Conservation (phyloP, 2,888 invertebrate species). For the Polia nebulosa region DNA sequence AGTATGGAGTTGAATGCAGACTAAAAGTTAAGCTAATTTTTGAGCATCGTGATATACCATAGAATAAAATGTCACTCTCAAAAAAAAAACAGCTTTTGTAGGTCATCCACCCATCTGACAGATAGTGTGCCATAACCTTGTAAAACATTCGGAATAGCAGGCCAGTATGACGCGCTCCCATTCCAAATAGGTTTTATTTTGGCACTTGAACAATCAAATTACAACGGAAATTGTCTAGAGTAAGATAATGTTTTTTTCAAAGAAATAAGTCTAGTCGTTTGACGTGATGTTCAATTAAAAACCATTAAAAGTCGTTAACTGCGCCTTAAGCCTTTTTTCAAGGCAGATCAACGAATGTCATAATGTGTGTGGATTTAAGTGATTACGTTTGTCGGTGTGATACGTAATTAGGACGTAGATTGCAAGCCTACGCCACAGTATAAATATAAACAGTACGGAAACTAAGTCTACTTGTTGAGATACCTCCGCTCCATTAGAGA, state of each 20-base stretch:
- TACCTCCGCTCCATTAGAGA: too few relatives aligned
- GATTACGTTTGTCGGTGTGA: conserved; percentile 1
- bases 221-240: too few relatives aligned
- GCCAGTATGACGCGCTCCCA: not conserved
- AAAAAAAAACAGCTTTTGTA: too few relatives aligned
- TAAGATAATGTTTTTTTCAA: too few relatives aligned
- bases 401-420: conserved; percentile 5
- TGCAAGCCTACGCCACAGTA: conserved; percentile 8
- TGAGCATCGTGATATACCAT: too few relatives aligned
- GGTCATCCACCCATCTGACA: not conserved
- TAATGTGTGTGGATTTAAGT: conserved; percentile 15
- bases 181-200: conserved; percentile 17
- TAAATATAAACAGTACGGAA: too few relatives aligned
- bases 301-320: too few relatives aligned
- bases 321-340: not conserved
- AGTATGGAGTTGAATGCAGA: too few relatives aligned
- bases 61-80: not conserved
- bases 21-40: too few relatives aligned
- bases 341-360: not conserved
- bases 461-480: too few relatives aligned
- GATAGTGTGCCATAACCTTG: conserved; percentile 7
- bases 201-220: conserved; percentile 34
- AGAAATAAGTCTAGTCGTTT: too few relatives aligned
- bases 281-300: too few relatives aligned
- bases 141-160: not conserved